These are phyloP conservation scores for Varanus salvator DNA, from an alignment of 2,113 vertebrate genomes.

Conservation along the genomic window DNA sequence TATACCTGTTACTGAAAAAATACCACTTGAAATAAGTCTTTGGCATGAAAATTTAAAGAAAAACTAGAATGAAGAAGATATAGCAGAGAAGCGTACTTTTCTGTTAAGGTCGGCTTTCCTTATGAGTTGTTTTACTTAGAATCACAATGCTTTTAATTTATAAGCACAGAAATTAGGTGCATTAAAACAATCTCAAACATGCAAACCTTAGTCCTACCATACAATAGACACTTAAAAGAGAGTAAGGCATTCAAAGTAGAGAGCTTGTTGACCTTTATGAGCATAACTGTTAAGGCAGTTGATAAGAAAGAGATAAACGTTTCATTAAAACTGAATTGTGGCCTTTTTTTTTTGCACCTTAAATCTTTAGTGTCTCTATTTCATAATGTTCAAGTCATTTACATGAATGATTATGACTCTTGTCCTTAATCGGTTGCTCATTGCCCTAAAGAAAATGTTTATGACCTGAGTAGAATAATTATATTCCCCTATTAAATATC, in stretches of 20 bases:
- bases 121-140: slow-evolving; percentile 22
- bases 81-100: background rate
- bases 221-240: slow-evolving; percentile 17
- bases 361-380: slow-evolving; percentile 61
- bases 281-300: slow-evolving; percentile 45
- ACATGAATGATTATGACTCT: slow-evolving; percentile 72
- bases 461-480: slow-evolving; percentile 76
- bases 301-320: slow-evolving; percentile 50
- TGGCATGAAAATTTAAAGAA: background rate
- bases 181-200: slow-evolving; percentile 45
- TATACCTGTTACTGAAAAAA: background rate
- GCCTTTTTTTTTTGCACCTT: slow-evolving; percentile 33
- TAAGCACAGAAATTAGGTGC: slow-evolving; percentile 31
- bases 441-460: slow-evolving; percentile 80
- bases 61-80: background rate
- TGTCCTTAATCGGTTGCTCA: slow-evolving; percentile 69
- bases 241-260: slow-evolving; percentile 51
- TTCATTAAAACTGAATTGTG: slow-evolving; percentile 61
- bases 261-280: slow-evolving; percentile 54
- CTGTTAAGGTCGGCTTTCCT: background rate
- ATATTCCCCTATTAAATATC: slow-evolving; percentile 77
- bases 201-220: slow-evolving; percentile 13
- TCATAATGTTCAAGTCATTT: slow-evolving; percentile 60
- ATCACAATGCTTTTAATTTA: background rate
- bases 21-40: background rate